A percentile compares a stretch with the other conserved stretches of the same genome.
These are phyloP conservation scores for Malurus leucopterus DNA, from an alignment of 2,797 vertebrate species.

Conservation along the genomic window DNA sequence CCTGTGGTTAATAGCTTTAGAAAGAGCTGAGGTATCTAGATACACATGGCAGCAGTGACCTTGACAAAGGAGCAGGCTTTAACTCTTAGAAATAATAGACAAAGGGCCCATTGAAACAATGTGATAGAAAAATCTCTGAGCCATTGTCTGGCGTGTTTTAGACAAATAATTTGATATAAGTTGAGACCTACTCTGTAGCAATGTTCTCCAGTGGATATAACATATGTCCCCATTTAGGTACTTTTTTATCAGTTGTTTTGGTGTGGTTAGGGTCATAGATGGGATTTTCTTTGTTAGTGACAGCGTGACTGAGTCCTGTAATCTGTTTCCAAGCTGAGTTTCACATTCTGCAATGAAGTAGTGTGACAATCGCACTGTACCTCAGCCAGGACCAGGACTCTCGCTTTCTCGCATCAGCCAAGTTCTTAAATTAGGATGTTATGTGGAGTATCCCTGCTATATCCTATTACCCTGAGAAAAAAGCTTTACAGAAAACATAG, in stretches of 20 bases:
- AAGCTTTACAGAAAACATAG: not conserved
- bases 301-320: not conserved
- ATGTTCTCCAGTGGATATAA: not conserved
- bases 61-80: not conserved
- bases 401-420: not conserved
- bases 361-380: not conserved
- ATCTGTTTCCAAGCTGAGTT: not conserved
- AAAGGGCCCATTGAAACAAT: not conserved
- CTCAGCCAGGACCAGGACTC: not conserved
- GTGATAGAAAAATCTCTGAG: not conserved
- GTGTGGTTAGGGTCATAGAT: not conserved
- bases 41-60: not conserved
- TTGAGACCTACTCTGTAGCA: not conserved
- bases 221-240: accelerated
- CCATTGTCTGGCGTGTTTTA: not conserved
- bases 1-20: not conserved
- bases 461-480: not conserved
- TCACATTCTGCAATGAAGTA: not conserved
- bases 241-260: not conserved
- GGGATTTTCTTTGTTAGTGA: not conserved
- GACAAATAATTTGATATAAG: not conserved
- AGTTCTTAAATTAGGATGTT: not conserved
- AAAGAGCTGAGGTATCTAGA: not conserved
- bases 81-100: not conserved
- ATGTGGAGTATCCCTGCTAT: not conserved